Base-by-base conservation (phyloP, 2,888 invertebrate species). In the Laspeyria flexula region DNA sequence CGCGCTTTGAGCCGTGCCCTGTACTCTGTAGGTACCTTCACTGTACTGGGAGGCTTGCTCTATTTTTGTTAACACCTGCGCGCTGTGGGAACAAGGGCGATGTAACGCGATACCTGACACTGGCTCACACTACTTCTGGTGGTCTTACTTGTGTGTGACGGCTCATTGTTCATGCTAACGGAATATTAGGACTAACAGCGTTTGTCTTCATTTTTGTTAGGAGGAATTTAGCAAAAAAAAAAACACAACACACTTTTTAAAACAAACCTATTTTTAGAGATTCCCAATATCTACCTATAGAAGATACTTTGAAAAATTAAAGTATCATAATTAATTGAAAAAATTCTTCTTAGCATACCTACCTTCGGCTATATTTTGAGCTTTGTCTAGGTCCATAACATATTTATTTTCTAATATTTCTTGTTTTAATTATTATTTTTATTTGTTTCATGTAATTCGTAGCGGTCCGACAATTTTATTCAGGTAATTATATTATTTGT, bases 371-470 rank as follows among this genome's bases (percentile, higher is more conserved):
- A n/a, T n/a, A n/a, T n/a, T n/a, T n/a, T n/a, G n/a, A n/a, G n/a
- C n/a, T n/a, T n/a, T n/a, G n/a, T n/a, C n/a, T n/a, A n/a, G n/a
- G n/a, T n/a, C n/a, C n/a, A n/a, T n/a, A n/a, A n/a, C n/a, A n/a
- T n/a, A n/a, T 37, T 43, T 44, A 54, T 52, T 53, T 71, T 48
- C 52, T 60, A 55, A 52, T 60, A 62, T 66, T 65, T 70, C 56
- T 66, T 73, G 54, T 71, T 65, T 76, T 73, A 77, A 71, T 75
- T 74, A 65, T 81, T 72, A 77, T 65, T 83, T 85, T 81, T 76
- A 70, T 88, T 90, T 90, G 91, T 91, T 91, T 87, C 91, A 91
- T 91, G 91, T 91, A 90, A 78, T 73, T 61, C 48, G 87, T 87
- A 90, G 91, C 91, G 71, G 91, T 91, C 33, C 90, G 90, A 80